Conservation (phyloP, 2,113 vertebrate genomes). For the Pelmatolapia mariae region DNA sequence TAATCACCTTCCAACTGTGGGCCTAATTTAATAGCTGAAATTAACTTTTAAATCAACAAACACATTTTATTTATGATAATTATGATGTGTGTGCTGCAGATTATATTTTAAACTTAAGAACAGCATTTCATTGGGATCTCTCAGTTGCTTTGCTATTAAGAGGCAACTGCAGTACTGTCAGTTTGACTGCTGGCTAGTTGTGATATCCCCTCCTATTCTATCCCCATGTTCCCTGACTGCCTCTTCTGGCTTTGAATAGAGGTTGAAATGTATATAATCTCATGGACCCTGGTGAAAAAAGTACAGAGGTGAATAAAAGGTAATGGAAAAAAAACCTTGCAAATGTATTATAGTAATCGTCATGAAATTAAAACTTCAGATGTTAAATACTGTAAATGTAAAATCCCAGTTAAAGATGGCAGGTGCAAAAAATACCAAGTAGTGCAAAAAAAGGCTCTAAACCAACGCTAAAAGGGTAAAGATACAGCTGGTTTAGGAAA, state of each 20-base stretch:
- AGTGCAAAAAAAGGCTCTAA: neutral
- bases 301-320: neutral
- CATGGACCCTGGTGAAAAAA: neutral
- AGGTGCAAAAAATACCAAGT: neutral
- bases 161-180: neutral
- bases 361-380: neutral
- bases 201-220: neutral
- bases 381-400: neutral
- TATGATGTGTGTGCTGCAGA: neutral
- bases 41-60: neutral
- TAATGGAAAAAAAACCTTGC: neutral
- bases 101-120: neutral
- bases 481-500: neutral
- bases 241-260: neutral
- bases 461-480: accelerated
- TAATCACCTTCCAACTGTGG: neutral
- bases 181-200: neutral
- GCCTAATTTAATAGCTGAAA: neutral
- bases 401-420: neutral
- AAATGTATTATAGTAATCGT: neutral
- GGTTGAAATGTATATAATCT: neutral
- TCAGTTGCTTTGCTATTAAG: neutral
- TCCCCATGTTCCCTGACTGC: neutral
- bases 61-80: neutral
- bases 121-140: neutral